These are phyloP conservation scores for Ophion ellenae DNA, from an alignment of 2,888 invertebrate species.

Conservation along the genomic window DNA sequence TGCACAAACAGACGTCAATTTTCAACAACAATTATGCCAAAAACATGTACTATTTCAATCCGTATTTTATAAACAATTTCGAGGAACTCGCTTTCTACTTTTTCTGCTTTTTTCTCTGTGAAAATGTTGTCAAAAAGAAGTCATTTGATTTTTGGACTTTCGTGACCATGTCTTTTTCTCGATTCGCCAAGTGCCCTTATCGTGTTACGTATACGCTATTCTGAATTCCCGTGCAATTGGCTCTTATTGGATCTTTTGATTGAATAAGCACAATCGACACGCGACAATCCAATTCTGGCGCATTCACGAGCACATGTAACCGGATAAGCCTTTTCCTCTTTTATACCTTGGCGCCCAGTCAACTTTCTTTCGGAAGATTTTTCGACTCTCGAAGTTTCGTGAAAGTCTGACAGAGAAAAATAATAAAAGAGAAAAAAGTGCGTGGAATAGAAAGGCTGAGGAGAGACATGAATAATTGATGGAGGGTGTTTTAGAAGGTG, in stretches of 20 bases:
- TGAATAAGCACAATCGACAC: slow-evolving; percentile 39
- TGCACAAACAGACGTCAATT: too few relatives aligned
- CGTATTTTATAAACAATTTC: too few relatives aligned
- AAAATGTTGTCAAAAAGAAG: background rate
- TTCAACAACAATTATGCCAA: too few relatives aligned
- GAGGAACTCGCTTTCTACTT: too few relatives aligned
- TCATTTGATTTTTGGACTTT: background rate
- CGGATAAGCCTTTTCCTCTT: slow-evolving; percentile 21
- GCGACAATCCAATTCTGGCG: slow-evolving; percentile 44
- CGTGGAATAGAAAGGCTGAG: slow-evolving; percentile 43
- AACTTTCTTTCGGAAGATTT: slow-evolving; percentile 41
- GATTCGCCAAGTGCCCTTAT: background rate
- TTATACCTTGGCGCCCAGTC: background rate
- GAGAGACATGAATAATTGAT: slow-evolving; percentile 70
- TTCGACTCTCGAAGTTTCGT: slow-evolving; percentile 17
- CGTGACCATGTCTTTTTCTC: background rate
- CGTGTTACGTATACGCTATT: slow-evolving; percentile 7
- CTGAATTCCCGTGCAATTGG: slow-evolving; percentile 31
- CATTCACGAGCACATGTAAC: slow-evolving; percentile 21
- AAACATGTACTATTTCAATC: too few relatives aligned
- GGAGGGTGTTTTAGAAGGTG: slow-evolving; percentile 36
- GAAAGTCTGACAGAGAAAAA: slow-evolving; percentile 30
- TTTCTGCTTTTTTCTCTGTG: too few relatives aligned
- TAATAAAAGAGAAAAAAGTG: slow-evolving; percentile 24
- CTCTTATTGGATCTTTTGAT: slow-evolving; percentile 33